These are phyloP conservation scores for Enteromius treurensis DNA, from an alignment of 2,797 vertebrate species.

Conservation along the genomic window DNA sequence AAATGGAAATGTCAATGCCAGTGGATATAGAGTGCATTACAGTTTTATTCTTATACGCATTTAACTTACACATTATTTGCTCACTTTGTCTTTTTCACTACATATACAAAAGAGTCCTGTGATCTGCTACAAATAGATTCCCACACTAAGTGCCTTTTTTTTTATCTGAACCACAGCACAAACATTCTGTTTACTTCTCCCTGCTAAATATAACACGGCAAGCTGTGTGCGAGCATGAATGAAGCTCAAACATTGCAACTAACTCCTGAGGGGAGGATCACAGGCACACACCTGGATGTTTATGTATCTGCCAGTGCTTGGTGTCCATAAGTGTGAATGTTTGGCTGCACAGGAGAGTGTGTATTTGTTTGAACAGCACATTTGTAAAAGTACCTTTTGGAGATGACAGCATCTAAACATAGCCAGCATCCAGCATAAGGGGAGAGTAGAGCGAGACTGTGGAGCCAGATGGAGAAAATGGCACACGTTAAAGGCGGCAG, in stretches of 20 bases:
- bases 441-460: not conserved
- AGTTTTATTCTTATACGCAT: not conserved
- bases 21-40: not conserved
- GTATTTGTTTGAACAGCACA: conserved; percentile 29
- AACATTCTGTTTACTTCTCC: conserved; percentile 49
- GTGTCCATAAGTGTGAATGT: conserved; percentile 10
- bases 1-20: not conserved
- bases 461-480: conserved; percentile 1
- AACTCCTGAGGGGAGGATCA: conserved; percentile 41
- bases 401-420: conserved; percentile 35
- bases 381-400: conserved; percentile 16
- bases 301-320: conserved; percentile 12
- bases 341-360: conserved; percentile 29
- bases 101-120: not conserved
- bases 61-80: not conserved
- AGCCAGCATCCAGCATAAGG: conserved; percentile 11
- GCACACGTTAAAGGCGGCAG: not conserved
- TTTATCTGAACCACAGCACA: conserved; percentile 29
- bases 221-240: not conserved
- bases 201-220: conserved; percentile 49
- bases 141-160: conserved; percentile 6
- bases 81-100: not conserved
- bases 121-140: conserved; percentile 26
- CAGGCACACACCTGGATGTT: conserved; percentile 49
- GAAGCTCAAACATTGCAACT: conserved; percentile 44